Evolutionary conservation across 2,797 vertebrate genomes (phyloP).

Genomic region (Strix occidentalis): DNA sequence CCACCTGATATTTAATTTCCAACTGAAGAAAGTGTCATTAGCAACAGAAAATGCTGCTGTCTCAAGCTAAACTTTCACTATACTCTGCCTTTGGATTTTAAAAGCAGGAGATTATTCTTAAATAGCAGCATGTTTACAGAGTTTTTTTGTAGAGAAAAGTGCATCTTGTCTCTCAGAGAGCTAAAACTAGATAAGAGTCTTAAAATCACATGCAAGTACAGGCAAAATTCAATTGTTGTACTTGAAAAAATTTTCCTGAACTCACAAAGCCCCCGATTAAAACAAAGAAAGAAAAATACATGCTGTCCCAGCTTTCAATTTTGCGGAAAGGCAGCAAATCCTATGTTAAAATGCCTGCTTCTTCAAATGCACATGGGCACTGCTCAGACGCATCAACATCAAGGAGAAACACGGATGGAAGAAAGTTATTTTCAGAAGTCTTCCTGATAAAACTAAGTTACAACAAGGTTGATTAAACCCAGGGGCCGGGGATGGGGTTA

Average conservation of each 20-base stretch:
- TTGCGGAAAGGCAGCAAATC: background rate
- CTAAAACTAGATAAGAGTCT: background rate
- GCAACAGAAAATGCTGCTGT: background rate
- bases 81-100: background rate
- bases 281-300: background rate
- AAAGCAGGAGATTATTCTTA: background rate
- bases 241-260: background rate
- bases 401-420: rapidly evolving
- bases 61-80: background rate
- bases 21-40: background rate
- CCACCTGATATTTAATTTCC: background rate
- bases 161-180: background rate
- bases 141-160: background rate
- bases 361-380: background rate
- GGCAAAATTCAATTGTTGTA: background rate
- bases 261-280: background rate
- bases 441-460: background rate
- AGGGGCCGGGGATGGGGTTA: background rate
- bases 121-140: background rate
- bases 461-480: background rate
- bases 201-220: background rate
- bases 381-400: background rate
- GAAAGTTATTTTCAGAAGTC: background rate
- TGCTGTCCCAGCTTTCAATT: background rate
- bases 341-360: background rate